Conservation (phyloP, 2,113 vertebrate genomes). For the Chrysochloris asiatica region DNA sequence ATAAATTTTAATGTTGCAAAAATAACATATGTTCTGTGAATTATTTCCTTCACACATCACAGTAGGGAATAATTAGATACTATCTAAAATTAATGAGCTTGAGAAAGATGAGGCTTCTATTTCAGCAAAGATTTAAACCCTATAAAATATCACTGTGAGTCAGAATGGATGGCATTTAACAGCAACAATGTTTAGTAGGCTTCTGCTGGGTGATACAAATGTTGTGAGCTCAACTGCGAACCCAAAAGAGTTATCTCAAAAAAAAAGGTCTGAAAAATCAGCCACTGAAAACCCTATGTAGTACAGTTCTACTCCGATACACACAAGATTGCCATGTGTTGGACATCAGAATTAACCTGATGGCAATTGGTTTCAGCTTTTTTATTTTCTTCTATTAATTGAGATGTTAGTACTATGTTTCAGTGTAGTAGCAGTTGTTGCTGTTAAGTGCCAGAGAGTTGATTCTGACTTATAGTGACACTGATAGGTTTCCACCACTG, state of each 20-base stretch:
- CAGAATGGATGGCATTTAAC: no score
- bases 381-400: no score
- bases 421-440: no score
- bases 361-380: neutral
- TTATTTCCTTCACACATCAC: neutral
- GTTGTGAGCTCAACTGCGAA: neutral
- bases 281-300: neutral
- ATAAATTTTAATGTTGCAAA: constrained; percentile 9
- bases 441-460: no score
- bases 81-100: no score
- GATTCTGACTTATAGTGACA: no score
- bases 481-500: no score
- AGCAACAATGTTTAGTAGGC: neutral
- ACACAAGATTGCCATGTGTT: neutral
- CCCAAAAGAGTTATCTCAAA: neutral
- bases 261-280: neutral
- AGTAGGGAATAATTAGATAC: neutral
- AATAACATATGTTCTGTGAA: neutral
- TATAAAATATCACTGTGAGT: no score
- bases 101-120: no score
- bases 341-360: neutral
- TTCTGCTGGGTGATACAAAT: neutral
- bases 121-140: no score
- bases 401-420: no score
- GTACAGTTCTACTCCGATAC: neutral